These are phyloP conservation scores for Leptodactylus fuscus DNA, from an alignment of 2,113 vertebrate genomes.

Conservation along the genomic window DNA sequence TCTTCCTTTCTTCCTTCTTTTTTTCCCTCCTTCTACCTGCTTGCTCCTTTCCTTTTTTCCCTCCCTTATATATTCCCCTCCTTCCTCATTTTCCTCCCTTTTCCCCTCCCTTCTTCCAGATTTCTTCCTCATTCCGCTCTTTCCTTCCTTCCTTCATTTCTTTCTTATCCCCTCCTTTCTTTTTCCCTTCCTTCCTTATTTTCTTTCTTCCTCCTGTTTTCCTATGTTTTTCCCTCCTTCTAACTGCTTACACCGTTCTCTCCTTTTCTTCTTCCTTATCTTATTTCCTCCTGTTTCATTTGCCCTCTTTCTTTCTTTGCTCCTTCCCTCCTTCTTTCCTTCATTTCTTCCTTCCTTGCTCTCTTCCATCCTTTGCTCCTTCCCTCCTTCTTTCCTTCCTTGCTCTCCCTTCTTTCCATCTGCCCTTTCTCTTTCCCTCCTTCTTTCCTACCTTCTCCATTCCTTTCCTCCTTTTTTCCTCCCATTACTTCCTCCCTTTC, in stretches of 20 bases:
- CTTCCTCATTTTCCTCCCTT: not conserved
- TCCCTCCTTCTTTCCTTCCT: not conserved
- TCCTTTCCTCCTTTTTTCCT: not conserved
- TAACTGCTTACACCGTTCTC: no score
- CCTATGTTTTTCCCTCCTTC: no score
- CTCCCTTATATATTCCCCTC: not conserved
- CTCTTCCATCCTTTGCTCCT: no score
- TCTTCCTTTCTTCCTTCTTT: not conserved
- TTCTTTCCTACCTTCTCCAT: not conserved
- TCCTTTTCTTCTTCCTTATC: not conserved
- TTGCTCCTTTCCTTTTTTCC: not conserved
- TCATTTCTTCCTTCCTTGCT: not conserved
- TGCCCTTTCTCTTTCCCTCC: not conserved
- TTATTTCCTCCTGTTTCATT: not conserved
- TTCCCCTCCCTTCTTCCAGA: not conserved
- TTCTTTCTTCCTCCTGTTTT: not conserved
- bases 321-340: not conserved
- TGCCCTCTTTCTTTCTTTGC: not conserved
- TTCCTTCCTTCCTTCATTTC: not conserved
- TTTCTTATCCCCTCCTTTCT: not conserved
- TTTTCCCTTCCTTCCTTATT: not conserved
- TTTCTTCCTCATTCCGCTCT: not conserved
- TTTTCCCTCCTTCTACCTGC: not conserved
- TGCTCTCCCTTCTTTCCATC: not conserved
- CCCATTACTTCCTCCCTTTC: not conserved